Conservation (phyloP, 2,888 invertebrate species). For the Parnassius smintheus region DNA sequence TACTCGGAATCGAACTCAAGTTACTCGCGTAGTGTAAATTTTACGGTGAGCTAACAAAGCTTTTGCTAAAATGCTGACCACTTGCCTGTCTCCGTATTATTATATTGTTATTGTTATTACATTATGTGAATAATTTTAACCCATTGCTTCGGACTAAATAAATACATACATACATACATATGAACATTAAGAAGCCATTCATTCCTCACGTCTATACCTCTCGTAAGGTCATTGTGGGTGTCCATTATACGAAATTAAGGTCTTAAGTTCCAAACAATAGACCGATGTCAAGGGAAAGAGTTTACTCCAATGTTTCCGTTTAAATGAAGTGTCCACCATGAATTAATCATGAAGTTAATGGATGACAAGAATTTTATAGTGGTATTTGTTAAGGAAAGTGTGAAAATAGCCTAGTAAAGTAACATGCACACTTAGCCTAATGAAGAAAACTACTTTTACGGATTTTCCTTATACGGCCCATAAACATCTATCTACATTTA, state of each 20-base stretch:
- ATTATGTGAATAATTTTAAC: too few relatives aligned
- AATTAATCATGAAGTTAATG: constrained; percentile 14
- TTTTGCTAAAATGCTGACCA: too few relatives aligned
- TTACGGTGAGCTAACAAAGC: too few relatives aligned
- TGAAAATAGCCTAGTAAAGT: background rate
- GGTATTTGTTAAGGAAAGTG: constrained; percentile 1
- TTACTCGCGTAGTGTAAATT: too few relatives aligned
- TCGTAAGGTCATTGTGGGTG: constrained; percentile 13
- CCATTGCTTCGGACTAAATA: too few relatives aligned
- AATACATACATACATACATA: background rate
- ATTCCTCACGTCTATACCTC: background rate
- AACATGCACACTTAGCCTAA: background rate
- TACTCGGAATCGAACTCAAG: too few relatives aligned
- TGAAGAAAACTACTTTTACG: too few relatives aligned
- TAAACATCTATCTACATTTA: too few relatives aligned
- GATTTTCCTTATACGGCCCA: too few relatives aligned
- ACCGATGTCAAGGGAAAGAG: constrained; percentile 9
- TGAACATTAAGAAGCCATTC: background rate
- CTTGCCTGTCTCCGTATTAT: too few relatives aligned
- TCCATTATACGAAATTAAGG: background rate
- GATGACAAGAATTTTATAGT: background rate
- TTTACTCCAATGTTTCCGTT: constrained; percentile 4
- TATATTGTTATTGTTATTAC: too few relatives aligned
- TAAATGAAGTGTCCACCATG: constrained; percentile 7
- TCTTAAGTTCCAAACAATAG: constrained; percentile 14